Base-by-base conservation (phyloP, 2,113 vertebrate genomes). In the Chloropsis cyanopogon region DNA sequence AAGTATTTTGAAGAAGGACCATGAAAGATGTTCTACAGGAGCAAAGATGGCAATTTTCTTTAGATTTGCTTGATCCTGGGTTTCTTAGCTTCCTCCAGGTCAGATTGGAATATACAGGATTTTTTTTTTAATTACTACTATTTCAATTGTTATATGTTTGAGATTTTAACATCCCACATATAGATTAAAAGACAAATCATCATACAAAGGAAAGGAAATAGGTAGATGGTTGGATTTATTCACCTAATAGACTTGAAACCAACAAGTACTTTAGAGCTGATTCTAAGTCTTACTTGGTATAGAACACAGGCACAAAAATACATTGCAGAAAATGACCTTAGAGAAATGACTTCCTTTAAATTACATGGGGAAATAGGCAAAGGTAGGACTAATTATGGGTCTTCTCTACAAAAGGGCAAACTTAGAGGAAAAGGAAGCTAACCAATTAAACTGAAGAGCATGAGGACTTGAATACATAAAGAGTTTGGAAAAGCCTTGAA, bases 341-440 rank as follows among this genome's bases (percentile, higher is more conserved):
- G 11, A 82, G 15, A 80, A 77, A 89, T 49, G 0, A 50, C 29
- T 82, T 90, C 2, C 60, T 82, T 93, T 82, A 85, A 93, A 75
- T 87, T 87, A 53, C 85, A 78, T 24, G 20, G 13, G 14, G 12
- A 90, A 37, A 79, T 14, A 68, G 33, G 12, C 33, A 88, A 79
- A 79, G 29, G 47, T 61, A 89, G 15, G 35, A 71, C 31, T 86
- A 92, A 88, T 92, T 69, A 86, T 19, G 18, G 13, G 20, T 83
- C 14, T 90, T 82, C 42, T 37, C 23, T 70, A 53, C 14, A 66
- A 95, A 93, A 92, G 59, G 68, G 37, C 63, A 91, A 73, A 88
- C 41, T 49, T 37, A 41, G 33, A 88, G 54, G n/a, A 81, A 77
- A 93, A 88, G 25, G n/a, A 91, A 64, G 42, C 6, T 77, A 73